A percentile compares a stretch with the other conserved stretches of the same genome.
Conservation (phyloP, 2,113 vertebrate genomes). For the Syrrhaptes paradoxus region DNA sequence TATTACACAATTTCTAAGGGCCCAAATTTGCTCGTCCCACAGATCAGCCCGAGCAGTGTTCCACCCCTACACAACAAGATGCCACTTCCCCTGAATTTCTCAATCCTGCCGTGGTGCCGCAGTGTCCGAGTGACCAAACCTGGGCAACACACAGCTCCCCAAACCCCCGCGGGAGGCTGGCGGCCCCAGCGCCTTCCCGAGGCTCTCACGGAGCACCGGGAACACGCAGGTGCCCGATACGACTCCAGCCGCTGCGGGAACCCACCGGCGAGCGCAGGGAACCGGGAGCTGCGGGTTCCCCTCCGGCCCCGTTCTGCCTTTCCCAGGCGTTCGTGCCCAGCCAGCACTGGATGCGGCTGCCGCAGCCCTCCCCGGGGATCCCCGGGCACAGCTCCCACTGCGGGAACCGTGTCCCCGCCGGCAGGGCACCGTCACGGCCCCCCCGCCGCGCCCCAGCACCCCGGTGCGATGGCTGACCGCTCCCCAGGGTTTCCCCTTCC, state of each 20-base stretch:
- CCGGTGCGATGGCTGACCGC: no score
- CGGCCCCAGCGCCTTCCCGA: no score
- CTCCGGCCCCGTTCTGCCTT: rapidly evolving
- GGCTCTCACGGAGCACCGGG: no score
- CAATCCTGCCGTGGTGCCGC: neutral
- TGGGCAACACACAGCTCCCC: no score
- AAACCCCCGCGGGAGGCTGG: no score
- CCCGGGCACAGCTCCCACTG: no score
- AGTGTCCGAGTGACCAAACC: neutral
- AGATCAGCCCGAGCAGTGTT: neutral
- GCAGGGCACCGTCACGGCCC: neutral
- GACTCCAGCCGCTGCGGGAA: no score
- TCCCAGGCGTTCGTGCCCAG: neutral
- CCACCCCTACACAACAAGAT: neutral
- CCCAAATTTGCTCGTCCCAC: neutral
- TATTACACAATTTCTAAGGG: neutral
- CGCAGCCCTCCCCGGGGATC: no score
- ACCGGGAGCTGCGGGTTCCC: rapidly evolving
- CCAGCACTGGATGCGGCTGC: no score
- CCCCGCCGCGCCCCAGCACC: neutral
- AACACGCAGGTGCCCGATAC: no score
- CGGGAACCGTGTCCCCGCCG: rapidly evolving
- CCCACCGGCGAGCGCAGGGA: no score
- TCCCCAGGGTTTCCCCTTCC: neutral
- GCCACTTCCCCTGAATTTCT: neutral